These are phyloP conservation scores for Acronicta alni DNA, from an alignment of 2,888 invertebrate genomes.

Conservation along the genomic window DNA sequence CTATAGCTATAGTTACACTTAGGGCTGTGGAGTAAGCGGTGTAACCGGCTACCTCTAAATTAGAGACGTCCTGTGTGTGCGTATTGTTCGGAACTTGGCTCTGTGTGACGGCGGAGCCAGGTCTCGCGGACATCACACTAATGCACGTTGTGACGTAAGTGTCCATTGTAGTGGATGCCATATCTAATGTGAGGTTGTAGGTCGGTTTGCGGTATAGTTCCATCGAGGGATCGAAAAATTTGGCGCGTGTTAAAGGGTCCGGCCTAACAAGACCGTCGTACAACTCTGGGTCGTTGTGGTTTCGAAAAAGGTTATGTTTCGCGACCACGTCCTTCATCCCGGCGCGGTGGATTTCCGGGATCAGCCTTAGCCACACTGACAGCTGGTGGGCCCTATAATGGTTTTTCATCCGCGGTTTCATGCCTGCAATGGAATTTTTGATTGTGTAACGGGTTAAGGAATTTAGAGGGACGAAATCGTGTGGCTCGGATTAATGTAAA, in stretches of 20 bases:
- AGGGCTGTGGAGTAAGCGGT: slow-evolving; percentile 93
- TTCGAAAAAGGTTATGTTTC: slow-evolving; percentile 96
- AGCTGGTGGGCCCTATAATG: slow-evolving; percentile 99
- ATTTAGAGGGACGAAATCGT: slow-evolving; percentile 55
- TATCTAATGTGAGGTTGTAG: slow-evolving; percentile 87
- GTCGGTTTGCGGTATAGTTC: slow-evolving; percentile 91
- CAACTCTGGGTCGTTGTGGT: slow-evolving; percentile 96
- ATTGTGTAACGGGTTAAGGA: slow-evolving; percentile 66
- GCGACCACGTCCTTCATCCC: slow-evolving; percentile 97
- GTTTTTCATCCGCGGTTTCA: slow-evolving; percentile 97
- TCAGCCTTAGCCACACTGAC: slow-evolving; percentile 97
- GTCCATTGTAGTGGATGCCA: slow-evolving; percentile 89
- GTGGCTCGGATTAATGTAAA: slow-evolving; percentile 57
- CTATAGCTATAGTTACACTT: slow-evolving; percentile 94
- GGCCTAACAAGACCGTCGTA: slow-evolving; percentile 97
- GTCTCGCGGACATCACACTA: slow-evolving; percentile 92
- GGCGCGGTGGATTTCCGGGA: slow-evolving; percentile 96
- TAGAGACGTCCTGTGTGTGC: slow-evolving; percentile 94
- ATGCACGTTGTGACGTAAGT: slow-evolving; percentile 92
- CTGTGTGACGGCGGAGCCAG: slow-evolving; percentile 82
- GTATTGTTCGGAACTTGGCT: slow-evolving; percentile 88
- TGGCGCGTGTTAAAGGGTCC: slow-evolving; percentile 92
- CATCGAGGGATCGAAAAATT: slow-evolving; percentile 90
- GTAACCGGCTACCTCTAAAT: slow-evolving; percentile 93
- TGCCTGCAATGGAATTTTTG: slow-evolving; percentile 90